A percentile compares a stretch with the other conserved stretches of the same genome.
These are phyloP conservation scores for Drosophila sproati DNA, from an alignment of 1,140 invertebrate species.

Conservation along the genomic window DNA sequence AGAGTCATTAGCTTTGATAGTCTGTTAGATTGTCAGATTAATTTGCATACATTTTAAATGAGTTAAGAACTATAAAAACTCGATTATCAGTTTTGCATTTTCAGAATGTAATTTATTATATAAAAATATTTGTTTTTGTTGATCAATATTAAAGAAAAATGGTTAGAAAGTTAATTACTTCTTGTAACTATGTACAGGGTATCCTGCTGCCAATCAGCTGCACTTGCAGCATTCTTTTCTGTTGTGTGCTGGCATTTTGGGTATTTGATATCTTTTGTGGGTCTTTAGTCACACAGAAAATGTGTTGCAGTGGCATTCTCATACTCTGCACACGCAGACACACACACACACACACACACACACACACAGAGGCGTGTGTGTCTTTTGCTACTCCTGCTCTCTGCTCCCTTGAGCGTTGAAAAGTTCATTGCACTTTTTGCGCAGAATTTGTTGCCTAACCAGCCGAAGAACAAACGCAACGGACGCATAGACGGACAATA, in stretches of 20 bases:
- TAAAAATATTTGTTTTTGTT: too few relatives aligned
- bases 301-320: constrained; percentile 45
- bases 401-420: constrained; percentile 51
- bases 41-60: too few relatives aligned
- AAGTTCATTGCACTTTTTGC: constrained; percentile 80
- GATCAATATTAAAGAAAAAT: too few relatives aligned
- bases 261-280: constrained; percentile 67
- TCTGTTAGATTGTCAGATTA: too few relatives aligned
- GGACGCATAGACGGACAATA: constrained; percentile 61
- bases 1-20: too few relatives aligned
- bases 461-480: constrained; percentile 78
- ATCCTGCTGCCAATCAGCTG: background rate
- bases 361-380: constrained; percentile 46
- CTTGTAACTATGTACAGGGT: constrained; percentile 8
- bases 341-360: background rate
- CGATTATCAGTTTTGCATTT: too few relatives aligned
- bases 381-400: constrained; percentile 45
- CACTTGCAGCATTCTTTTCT: background rate
- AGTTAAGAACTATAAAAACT: too few relatives aligned
- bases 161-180: background rate
- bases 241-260: constrained; percentile 48
- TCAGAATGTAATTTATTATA: too few relatives aligned
- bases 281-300: constrained; percentile 55
- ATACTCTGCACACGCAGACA: constrained; percentile 40
- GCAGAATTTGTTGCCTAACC: constrained; percentile 82